Evolutionary conservation across 1,140 invertebrate genomes (phyloP).

Genomic region (Drosophila nikananu): DNA sequence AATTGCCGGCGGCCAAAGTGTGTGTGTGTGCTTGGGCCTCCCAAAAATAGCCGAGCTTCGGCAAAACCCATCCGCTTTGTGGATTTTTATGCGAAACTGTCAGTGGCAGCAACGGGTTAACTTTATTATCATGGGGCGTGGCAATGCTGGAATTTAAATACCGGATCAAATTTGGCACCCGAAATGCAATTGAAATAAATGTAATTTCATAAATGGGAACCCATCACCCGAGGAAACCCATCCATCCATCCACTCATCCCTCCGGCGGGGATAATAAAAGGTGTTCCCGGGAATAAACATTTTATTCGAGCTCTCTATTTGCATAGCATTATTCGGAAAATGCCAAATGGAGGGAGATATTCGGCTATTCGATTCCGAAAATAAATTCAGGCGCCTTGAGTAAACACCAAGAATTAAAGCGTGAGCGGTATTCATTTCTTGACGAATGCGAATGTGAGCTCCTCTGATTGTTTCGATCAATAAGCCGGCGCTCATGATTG

Average conservation of each 20-base stretch:
- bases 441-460: conserved; percentile 23
- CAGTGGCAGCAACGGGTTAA: conserved; percentile 22
- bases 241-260: background rate
- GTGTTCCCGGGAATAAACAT: conserved; percentile 36
- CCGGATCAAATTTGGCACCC: conserved; percentile 31
- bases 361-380: conserved; percentile 3
- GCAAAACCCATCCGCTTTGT: conserved; percentile 12
- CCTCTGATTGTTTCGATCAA: conserved; percentile 53
- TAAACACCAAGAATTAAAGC: conserved; percentile 42
- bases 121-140: conserved; percentile 15
- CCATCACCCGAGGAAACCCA: background rate
- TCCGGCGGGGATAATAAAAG: conserved; percentile 16
- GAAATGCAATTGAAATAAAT: conserved; percentile 47
- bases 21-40: conserved; percentile 3
- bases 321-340: conserved; percentile 26
- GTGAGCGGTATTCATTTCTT: conserved; percentile 18
- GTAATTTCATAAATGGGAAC: conserved; percentile 35
- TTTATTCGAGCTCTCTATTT: conserved; percentile 37
- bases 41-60: conserved; percentile 43
- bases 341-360: background rate
- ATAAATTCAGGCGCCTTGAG: conserved; percentile 14
- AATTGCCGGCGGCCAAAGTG: conserved; percentile 36
- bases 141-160: conserved; percentile 33
- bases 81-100: conserved; percentile 34
- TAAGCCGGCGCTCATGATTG: conserved; percentile 50